Evolutionary conservation across 2,888 invertebrate species (phyloP), one percentile per base, ranked within the genome.

Genomic region (Aromia moschata): DNA sequence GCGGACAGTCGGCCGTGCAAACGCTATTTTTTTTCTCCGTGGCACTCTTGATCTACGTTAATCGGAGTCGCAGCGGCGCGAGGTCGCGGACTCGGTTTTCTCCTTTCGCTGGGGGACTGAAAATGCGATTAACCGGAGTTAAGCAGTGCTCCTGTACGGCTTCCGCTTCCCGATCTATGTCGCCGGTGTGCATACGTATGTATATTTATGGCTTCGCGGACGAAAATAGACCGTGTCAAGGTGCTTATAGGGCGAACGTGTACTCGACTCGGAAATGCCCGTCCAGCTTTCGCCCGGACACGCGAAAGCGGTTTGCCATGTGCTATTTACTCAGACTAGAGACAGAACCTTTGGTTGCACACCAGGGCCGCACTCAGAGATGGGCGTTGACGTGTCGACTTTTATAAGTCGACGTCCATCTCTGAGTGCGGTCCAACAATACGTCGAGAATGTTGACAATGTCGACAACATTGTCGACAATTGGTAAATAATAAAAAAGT

Each of bases 11-110:
- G 17, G n/a, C 52, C 37, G 52, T 52, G 40, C 37, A 17, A 41
- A 41, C 41, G 41, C 40, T 52, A 41, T 52, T 52, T 41, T 52
- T 52, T 41, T 52, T 52, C n/a, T 49, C 49, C 41, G 41, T 31
- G 40, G 51, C 40, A 40, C 40, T 41, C 40, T 41, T 52, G 37
- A 52, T 52, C 41, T 52, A 41, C 40, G 41, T 18, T 51, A 25
- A 25, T 40, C 18, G 25, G 40, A 41, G 31, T 16, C 31, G 11
- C n/a, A 52, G 30, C 41, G 30, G 41, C 30, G 40, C 38, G 38
- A 18, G 49, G 12, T 38, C 2, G 47, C 18, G 9, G 20, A 43
- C 37, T 38, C n/a, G n/a, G 18, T 38, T 49, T 36, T 47, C 46
- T 31, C 18, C n/a, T n/a, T n/a, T n/a, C n/a, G n/a, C n/a, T n/a